Conservation (phyloP, 2,888 invertebrate genomes). For the Cremastinae sp. region DNA sequence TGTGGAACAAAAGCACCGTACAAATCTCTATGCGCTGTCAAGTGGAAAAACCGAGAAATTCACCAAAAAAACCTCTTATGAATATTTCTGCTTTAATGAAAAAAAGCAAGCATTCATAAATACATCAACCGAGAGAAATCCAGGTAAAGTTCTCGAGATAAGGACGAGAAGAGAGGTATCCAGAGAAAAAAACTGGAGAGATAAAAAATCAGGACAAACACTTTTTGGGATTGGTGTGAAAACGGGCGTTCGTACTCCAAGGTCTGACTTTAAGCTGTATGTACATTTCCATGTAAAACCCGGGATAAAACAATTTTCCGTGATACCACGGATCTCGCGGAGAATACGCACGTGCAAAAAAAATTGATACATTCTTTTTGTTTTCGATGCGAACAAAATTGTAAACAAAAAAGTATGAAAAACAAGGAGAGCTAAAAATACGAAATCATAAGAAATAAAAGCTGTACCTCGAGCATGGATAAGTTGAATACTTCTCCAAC, state of each 20-base stretch:
- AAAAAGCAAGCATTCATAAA: slow-evolving; percentile 30
- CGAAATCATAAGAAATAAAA: no score
- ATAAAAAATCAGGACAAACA: neutral
- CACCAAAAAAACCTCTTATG: slow-evolving; percentile 20
- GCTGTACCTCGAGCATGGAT: no score
- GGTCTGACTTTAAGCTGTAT: neutral
- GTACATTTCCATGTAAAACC: slow-evolving; percentile 48
- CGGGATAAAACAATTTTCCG: slow-evolving; percentile 11
- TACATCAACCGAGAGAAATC: slow-evolving; percentile 25
- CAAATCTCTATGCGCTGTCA: slow-evolving; percentile 6
- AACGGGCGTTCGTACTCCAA: neutral
- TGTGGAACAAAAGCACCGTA: slow-evolving; percentile 1
- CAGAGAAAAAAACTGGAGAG: neutral
- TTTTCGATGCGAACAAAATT: neutral
- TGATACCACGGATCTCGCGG: slow-evolving; percentile 23
- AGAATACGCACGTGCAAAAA: neutral
- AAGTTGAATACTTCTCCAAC: no score
- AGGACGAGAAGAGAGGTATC: neutral
- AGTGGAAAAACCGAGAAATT: slow-evolving; percentile 39
- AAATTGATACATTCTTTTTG: neutral
- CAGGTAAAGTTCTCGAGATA: slow-evolving; percentile 9
- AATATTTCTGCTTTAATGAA: neutral
- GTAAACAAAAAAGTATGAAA: neutral
- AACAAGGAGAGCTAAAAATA: neutral
- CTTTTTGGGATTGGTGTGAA: slow-evolving; percentile 6